Evolutionary conservation across 2,113 vertebrate species (phyloP).

Genomic region (Apteryx mantelli): DNA sequence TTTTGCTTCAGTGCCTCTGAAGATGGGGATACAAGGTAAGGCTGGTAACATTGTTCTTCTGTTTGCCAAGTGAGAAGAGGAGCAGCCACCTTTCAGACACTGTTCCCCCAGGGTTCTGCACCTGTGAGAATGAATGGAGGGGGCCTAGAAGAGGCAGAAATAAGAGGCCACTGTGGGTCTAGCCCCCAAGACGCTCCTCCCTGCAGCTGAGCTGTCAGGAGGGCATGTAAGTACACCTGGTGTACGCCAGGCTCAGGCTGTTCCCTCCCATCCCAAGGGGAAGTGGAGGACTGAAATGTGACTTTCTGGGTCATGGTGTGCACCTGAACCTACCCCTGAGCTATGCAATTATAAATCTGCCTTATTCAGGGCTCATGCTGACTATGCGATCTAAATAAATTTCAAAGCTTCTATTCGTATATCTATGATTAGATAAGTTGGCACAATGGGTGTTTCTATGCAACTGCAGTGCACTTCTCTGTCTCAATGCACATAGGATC

Average conservation of each 20-base stretch:
- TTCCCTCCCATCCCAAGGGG: neutral
- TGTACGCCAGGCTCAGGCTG: neutral
- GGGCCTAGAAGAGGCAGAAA: neutral
- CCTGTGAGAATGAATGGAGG: neutral
- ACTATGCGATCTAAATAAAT: constrained; percentile 57
- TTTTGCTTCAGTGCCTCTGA: neutral
- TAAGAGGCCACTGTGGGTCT: neutral
- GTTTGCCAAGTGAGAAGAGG: neutral
- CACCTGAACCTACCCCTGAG: neutral
- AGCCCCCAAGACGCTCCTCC: neutral
- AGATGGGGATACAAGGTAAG: neutral
- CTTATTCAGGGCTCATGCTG: constrained; percentile 29
- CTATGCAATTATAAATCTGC: constrained; percentile 36
- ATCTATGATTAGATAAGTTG: constrained; percentile 39
- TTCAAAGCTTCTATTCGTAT: constrained; percentile 34
- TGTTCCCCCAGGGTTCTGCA: neutral
- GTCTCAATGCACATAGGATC: neutral
- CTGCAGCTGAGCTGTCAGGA: neutral
- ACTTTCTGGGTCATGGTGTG: constrained; percentile 46
- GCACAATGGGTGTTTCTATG: neutral
- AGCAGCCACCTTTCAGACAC: neutral
- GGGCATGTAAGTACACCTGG: neutral
- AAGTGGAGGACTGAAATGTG: neutral
- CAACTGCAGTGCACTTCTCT: neutral
- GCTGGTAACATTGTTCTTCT: neutral